Evolutionary conservation across 1,140 invertebrate species (phyloP), one percentile per base, ranked within the genome.

Genomic region (Zaprionus africanus): DNA sequence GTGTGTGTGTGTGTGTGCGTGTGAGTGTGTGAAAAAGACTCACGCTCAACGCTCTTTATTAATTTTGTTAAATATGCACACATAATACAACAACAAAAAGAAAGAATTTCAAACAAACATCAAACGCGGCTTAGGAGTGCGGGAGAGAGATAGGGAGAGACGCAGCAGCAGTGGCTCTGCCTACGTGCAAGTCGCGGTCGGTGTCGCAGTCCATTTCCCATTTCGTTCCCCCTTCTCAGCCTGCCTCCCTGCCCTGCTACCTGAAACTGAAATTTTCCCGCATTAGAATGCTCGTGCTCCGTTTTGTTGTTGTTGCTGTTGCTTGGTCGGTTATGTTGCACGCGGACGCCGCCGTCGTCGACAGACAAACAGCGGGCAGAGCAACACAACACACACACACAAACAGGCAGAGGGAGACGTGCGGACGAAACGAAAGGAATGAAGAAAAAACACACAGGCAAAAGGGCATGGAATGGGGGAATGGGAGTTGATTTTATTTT

Each of bases 261-360:
- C 85, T 88, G 85, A 90, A 88, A 81, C 85, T 83, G 74, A 90
- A 90, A 87, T 82, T 88, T 88, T 90, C 85, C 85, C 78, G 85
- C 79, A 88, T 88, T 88, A 90, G 84, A 85, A 88, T 78, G 74
- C 70, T 64, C 54, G 81, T 67, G 66, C 75, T 76, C 46, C 64
- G 67, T 58, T 51, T 57, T 36, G 59, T 71, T 77, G 62, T 64
- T 81, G 72, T 59, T 74, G 79, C 36, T 67, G 67, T 63, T 69
- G 49, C 38, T 78, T 31, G 53, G 68, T 62, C 67, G 54, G 38
- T 82, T 87, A 82, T 86, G 76, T 81, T 88, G 84, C 84, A 87
- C 71, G 84, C 84, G 74, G 78, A 77, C 79, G 28, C 26, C 53
- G 57, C 67, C 63, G 74, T 61, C 65, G 65, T 49, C 75, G 61